Evolutionary conservation across 2,797 vertebrate genomes (phyloP).

Genomic region (Acanthopagrus latus): DNA sequence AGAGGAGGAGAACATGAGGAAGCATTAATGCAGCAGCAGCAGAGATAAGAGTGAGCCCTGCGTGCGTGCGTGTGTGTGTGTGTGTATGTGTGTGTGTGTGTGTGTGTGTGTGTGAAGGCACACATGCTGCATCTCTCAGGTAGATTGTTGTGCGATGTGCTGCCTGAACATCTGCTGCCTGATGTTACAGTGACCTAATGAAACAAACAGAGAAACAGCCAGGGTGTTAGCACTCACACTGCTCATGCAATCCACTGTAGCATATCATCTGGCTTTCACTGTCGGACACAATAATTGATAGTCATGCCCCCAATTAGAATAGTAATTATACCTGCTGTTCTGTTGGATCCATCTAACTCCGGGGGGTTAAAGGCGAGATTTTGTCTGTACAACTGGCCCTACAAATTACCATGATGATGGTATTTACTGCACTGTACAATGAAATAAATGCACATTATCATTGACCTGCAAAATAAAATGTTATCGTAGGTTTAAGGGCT

Average conservation of each 20-base stretch:
- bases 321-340: constrained; percentile 64
- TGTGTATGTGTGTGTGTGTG: constrained; percentile 26
- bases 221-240: constrained; percentile 3
- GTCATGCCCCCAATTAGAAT: constrained; percentile 53
- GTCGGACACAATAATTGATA: constrained; percentile 49
- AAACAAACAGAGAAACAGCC: constrained; percentile 40
- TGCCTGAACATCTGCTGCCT: constrained; percentile 44
- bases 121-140: constrained; percentile 49
- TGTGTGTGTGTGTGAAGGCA: constrained; percentile 25
- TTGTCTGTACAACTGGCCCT: constrained; percentile 27
- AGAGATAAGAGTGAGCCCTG: constrained; percentile 32
- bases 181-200: constrained; percentile 41
- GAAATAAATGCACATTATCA: constrained; percentile 21
- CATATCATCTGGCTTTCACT: constrained; percentile 43
- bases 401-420: constrained; percentile 37
- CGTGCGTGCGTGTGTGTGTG: constrained; percentile 23
- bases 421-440: constrained; percentile 40
- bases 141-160: constrained; percentile 48
- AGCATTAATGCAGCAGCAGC: constrained; percentile 62
- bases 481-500: background rate
- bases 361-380: constrained; percentile 44
- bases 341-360: constrained; percentile 33
- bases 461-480: constrained; percentile 4
- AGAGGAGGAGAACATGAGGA: constrained; percentile 69
- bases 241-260: constrained; percentile 22